These are phyloP conservation scores for Morpho deidamia DNA, from an alignment of 2,888 invertebrate species.

Conservation along the genomic window DNA sequence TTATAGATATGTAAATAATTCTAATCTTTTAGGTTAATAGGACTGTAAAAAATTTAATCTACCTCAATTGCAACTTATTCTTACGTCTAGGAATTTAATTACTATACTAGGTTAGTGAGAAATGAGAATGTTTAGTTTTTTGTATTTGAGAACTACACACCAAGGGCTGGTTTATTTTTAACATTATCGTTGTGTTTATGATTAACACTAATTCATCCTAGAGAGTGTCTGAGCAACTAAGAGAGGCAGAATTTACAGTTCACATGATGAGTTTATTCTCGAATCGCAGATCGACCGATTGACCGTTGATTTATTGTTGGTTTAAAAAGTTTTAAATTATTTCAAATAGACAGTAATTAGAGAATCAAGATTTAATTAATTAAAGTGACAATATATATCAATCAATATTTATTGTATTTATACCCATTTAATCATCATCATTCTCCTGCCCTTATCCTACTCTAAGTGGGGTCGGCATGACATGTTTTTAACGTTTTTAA, in stretches of 20 bases:
- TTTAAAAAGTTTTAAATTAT: no score
- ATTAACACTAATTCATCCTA: constrained; percentile 15
- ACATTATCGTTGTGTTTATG: constrained; percentile 43
- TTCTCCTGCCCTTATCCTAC: no score
- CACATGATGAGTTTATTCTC: no score
- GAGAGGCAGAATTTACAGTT: neutral
- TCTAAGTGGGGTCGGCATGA: no score
- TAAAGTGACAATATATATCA: no score
- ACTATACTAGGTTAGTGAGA: constrained; percentile 72
- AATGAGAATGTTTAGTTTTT: constrained; percentile 39
- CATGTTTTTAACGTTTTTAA: no score
- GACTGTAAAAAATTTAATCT: constrained; percentile 77
- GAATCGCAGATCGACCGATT: no score
- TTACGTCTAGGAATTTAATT: constrained; percentile 67
- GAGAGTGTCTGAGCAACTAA: neutral
- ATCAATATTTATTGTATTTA: no score
- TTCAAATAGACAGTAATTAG: no score
- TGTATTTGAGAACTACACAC: constrained; percentile 55
- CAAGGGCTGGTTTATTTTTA: constrained; percentile 40
- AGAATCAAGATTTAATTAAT: no score
- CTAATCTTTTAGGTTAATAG: constrained; percentile 75
- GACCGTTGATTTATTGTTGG: no score
- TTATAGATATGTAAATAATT: constrained; percentile 69
- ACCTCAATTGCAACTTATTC: constrained; percentile 75
- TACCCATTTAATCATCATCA: no score